Evolutionary conservation across 2,113 vertebrate species (phyloP).

Genomic region (Catharus minimus): DNA sequence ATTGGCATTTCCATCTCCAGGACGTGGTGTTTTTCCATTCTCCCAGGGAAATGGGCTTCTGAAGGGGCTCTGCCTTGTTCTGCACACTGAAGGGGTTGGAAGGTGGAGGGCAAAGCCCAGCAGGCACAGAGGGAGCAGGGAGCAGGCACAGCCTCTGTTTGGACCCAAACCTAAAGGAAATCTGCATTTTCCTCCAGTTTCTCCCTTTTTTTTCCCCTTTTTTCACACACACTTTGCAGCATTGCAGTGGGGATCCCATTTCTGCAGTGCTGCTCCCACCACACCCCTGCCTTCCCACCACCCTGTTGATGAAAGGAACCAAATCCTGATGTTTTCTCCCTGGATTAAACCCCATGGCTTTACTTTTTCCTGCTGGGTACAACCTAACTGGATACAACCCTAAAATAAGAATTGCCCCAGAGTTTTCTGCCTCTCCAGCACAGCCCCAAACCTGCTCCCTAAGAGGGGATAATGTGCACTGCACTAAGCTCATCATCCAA

Average conservation of each 20-base stretch:
- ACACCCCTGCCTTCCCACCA: rapidly evolving
- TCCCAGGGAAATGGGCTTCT: rapidly evolving
- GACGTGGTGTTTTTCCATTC: neutral
- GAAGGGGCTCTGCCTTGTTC: neutral
- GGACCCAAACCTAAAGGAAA: neutral
- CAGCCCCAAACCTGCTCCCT: neutral
- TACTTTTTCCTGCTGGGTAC: neutral
- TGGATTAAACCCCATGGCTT: neutral
- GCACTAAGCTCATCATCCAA: neutral
- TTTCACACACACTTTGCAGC: neutral
- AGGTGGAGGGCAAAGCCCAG: neutral
- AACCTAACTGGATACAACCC: neutral
- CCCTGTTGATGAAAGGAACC: neutral
- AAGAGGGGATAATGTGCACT: rapidly evolving
- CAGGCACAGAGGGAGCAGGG: neutral
- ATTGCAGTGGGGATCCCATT: rapidly evolving
- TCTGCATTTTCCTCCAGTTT: neutral
- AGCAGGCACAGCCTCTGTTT: neutral
- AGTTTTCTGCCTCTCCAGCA: too few relatives aligned
- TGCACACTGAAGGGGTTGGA: rapidly evolving
- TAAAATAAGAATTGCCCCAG: neutral
- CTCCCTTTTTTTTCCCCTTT: rapidly evolving
- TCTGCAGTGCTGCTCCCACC: neutral
- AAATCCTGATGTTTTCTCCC: neutral
- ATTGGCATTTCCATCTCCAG: neutral